Conservation (phyloP, 2,797 vertebrate species). For the Tamandua tetradactyla region DNA sequence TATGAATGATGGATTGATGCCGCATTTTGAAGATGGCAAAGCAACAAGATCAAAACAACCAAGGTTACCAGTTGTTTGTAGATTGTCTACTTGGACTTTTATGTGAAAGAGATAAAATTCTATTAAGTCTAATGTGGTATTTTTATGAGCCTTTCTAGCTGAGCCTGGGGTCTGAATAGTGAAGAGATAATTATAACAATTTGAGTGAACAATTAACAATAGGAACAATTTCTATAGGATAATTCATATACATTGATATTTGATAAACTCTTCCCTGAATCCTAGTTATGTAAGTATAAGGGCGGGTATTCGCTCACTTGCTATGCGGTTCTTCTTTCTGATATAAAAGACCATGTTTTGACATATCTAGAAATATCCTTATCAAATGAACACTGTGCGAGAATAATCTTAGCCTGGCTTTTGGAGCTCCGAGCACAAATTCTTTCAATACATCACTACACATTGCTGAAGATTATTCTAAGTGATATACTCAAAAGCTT, state of each 20-base stretch:
- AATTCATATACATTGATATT: not conserved
- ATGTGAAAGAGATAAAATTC: not conserved
- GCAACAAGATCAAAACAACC: not conserved
- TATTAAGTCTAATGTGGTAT: not conserved
- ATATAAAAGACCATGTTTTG: not conserved
- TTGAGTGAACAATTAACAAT: too few relatives aligned
- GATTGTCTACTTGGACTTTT: not conserved
- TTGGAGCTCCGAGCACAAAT: not conserved
- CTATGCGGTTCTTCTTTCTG: not conserved
- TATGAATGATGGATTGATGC: not conserved
- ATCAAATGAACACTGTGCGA: not conserved
- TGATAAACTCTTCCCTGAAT: not conserved
- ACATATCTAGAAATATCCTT: not conserved
- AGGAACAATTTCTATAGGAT: not conserved
- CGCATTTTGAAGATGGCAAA: not conserved
- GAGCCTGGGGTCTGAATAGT: not conserved
- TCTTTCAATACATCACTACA: not conserved
- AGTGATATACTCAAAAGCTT: not conserved
- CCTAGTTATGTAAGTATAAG: not conserved
- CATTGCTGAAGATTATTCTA: not conserved
- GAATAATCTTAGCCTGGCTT: not conserved
- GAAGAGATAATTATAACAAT: not conserved
- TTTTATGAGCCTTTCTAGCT: not conserved
- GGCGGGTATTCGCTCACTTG: not conserved
- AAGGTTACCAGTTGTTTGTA: not conserved